Evolutionary conservation across 1,140 invertebrate species (phyloP).

Genomic region (Spodoptera frugiperda): DNA sequence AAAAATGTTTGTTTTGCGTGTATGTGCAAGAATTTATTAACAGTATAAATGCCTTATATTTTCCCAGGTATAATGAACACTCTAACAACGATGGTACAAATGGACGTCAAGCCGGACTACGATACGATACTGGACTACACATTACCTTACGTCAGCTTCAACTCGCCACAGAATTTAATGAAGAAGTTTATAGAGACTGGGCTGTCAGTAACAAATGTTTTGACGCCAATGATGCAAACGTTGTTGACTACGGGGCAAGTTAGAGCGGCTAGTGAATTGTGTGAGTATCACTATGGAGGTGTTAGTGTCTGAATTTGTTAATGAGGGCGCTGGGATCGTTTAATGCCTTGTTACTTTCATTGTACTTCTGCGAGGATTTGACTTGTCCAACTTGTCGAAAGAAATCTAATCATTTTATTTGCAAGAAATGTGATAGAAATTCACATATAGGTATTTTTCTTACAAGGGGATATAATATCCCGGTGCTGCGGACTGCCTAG

Average conservation of each 20-base stretch:
- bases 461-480: too few species aligned
- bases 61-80: conserved; percentile 84
- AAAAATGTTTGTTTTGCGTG: too few species aligned
- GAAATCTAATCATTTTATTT: too few species aligned
- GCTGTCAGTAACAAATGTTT: conserved; percentile 67
- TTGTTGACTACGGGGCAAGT: conserved; percentile 82
- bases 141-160: conserved; percentile 84
- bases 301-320: not conserved
- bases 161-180: conserved; percentile 79
- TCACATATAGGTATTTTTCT: too few species aligned
- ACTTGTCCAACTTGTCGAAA: too few species aligned
- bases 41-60: too few species aligned
- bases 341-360: too few species aligned
- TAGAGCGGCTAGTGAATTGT: conserved; percentile 78
- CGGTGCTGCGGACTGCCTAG: too few species aligned
- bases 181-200: conserved; percentile 82
- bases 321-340: not conserved
- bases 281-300: conserved; percentile 61
- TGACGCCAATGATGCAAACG: conserved; percentile 84
- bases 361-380: too few species aligned
- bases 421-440: too few species aligned
- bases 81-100: conserved; percentile 81
- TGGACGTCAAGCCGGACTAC: conserved; percentile 83
- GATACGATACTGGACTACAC: conserved; percentile 86
- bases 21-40: too few species aligned